A percentile compares a stretch with the other conserved stretches of the same genome.
Evolutionary conservation across 2,113 vertebrate species (phyloP).

Genomic region (Spheniscus mendiculus): DNA sequence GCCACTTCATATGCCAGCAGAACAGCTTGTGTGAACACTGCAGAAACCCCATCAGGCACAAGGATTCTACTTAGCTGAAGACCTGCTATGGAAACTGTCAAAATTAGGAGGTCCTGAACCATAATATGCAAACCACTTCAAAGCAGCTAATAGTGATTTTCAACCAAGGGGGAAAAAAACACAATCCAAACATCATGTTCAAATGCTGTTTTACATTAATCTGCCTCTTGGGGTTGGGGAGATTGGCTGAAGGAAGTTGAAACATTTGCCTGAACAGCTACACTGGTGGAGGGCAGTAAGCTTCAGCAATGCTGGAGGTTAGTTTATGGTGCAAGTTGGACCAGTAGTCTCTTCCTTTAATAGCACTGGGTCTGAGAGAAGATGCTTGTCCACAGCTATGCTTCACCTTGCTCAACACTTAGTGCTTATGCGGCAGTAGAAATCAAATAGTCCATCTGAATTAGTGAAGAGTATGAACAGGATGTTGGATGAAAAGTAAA

Average conservation of each 20-base stretch:
- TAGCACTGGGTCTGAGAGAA: not conserved
- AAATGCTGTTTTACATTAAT: not conserved
- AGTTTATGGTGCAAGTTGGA: not conserved
- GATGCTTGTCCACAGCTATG: not conserved
- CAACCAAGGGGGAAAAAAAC: fast-evolving
- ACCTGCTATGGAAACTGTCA: not conserved
- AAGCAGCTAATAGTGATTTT: not conserved
- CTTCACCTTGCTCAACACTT: not conserved
- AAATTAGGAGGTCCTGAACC: not conserved
- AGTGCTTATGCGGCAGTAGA: not conserved
- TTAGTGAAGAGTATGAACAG: not conserved
- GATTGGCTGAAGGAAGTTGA: not conserved
- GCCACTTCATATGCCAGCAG: not conserved
- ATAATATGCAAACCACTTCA: not conserved
- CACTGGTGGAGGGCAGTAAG: not conserved
- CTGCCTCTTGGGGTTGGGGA: not conserved
- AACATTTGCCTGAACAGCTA: not conserved
- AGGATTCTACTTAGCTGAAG: not conserved
- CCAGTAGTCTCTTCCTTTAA: not conserved
- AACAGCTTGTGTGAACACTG: not conserved
- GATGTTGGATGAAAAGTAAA: not conserved
- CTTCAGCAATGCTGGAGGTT: not conserved
- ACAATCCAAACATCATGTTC: not conserved
- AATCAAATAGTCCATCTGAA: not conserved
- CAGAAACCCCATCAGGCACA: not conserved